phyloP scores from a whole-genome alignment of 2,113 vertebrate species.

The Otis tarda region DNA sequence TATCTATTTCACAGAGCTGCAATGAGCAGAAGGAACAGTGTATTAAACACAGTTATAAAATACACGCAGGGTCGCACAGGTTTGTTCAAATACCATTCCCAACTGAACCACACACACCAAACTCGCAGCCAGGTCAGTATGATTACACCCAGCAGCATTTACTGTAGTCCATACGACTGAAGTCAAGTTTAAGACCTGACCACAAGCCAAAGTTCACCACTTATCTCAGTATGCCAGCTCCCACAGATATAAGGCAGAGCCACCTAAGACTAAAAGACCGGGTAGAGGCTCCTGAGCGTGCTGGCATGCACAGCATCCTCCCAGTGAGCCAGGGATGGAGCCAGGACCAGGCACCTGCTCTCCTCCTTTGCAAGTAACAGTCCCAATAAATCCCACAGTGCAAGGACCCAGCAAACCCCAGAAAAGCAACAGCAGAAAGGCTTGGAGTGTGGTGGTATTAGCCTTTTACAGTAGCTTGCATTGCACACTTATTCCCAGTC shows the following conservation, averaged over 20 bases:
- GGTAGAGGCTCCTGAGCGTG: background rate
- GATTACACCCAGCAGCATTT: background rate
- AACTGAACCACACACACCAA: background rate
- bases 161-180: background rate
- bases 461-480: background rate
- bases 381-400: too few relatives aligned
- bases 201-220: background rate
- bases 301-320: rapidly evolving
- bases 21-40: background rate
- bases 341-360: background rate
- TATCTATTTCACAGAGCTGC: background rate
- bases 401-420: background rate
- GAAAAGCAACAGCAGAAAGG: background rate
- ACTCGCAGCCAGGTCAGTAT: background rate
- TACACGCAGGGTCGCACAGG: too few relatives aligned
- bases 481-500: background rate
- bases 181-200: background rate
- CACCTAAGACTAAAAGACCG: background rate
- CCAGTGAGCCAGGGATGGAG: background rate
- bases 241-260: background rate
- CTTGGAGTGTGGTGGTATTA: rapidly evolving
- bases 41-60: background rate
- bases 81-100: background rate
- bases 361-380: background rate
- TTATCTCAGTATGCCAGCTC: background rate